These are phyloP conservation scores for Loxodonta africana DNA, from an alignment of 2,113 vertebrate genomes.

Conservation along the genomic window DNA sequence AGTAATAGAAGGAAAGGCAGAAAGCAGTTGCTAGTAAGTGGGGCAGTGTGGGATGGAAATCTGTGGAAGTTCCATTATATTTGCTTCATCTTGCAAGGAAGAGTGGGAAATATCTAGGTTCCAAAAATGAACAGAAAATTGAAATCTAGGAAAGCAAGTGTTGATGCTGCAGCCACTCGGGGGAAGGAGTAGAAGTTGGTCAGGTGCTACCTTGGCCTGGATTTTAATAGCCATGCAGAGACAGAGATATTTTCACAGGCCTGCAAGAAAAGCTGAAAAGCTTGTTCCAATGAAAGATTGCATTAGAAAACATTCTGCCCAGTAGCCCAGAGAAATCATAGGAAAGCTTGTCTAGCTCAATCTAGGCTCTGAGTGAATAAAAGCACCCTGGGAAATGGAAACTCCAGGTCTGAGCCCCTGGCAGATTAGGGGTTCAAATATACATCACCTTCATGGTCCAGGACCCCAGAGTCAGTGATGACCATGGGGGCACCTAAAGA, in stretches of 20 bases:
- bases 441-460: neutral
- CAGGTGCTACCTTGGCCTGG: neutral
- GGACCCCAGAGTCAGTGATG: neutral
- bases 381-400: neutral
- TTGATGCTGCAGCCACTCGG: neutral
- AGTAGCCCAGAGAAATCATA: neutral
- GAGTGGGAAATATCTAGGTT: neutral
- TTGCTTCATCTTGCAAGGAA: neutral
- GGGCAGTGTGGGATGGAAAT: neutral
- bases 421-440: neutral
- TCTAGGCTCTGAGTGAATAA: neutral
- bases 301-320: neutral
- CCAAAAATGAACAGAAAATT: neutral
- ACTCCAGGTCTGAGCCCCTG: neutral
- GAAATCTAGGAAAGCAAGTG: neutral
- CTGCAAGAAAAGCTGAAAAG: neutral
- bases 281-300: neutral
- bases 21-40: neutral
- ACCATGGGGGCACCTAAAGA: neutral
- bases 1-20: neutral
- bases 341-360: neutral
- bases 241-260: neutral
- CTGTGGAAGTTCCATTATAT: neutral
- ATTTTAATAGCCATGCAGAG: neutral
- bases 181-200: neutral